Evolutionary conservation across 53 echinoderm and acorn worm species (phyloP).

Genomic region (Echinarachnius parma): DNA sequence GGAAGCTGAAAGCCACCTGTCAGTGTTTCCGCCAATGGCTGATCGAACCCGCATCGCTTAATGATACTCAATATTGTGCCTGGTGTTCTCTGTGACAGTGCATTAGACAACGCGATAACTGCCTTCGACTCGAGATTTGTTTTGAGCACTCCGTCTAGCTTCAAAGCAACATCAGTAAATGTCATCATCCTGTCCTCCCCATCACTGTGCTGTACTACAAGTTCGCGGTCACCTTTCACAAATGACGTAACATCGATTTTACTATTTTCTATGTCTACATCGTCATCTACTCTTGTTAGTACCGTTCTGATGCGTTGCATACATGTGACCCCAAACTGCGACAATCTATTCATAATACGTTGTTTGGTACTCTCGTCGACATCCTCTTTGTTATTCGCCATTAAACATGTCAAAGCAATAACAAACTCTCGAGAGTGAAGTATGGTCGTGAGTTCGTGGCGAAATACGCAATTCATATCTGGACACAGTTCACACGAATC

Average conservation of each 20-base stretch:
- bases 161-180: not conserved
- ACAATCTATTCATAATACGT: not conserved
- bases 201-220: conserved; percentile 14
- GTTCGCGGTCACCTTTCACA: not conserved
- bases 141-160: too few species aligned
- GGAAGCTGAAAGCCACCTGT: conserved; percentile 7
- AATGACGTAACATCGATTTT: conserved; percentile 14
- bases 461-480: not conserved
- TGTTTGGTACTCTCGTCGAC: not conserved
- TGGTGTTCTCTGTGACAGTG: conserved; percentile 3
- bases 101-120: too few species aligned
- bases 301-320: conserved; percentile 1
- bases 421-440: conserved; percentile 5
- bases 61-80: not conserved
- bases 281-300: conserved; percentile 4
- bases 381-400: not conserved
- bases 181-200: not conserved
- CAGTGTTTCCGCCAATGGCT: too few species aligned
- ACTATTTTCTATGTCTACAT: conserved; percentile 11
- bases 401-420: not conserved
- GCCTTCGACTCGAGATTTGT: too few species aligned
- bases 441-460: conserved; percentile 7
- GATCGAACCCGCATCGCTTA: too few species aligned
- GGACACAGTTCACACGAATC: not conserved
- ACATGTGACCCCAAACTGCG: not conserved